Base-by-base conservation (phyloP, 2,888 invertebrate species). In the Lithophane leautieri region DNA sequence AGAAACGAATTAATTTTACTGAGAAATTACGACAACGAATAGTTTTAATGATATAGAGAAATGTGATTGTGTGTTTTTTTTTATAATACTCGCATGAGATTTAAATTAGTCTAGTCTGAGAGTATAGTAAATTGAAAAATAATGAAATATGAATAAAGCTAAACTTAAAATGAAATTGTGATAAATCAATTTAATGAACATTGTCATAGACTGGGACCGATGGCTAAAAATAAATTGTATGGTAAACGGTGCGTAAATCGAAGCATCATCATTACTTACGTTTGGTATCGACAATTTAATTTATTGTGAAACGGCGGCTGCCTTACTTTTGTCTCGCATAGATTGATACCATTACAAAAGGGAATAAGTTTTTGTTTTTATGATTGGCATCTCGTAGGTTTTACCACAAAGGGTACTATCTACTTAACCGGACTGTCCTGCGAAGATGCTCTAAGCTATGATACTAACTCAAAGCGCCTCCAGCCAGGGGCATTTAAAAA, bases 261-360 rank as follows among this genome's bases (percentile, higher is more conserved):
- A 81, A 72, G 65, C 77, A 77, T 76, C 71, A 70, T 78, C 76
- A 76, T 76, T 84, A 82, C 78, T 79, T 82, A 79, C 76, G 75
- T 79, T 66, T 61, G 83, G 73, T 81, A 81, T 85, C 80, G 79
- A 87, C 76, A 78, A 80, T 85, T 85, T 87, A 81, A 87, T 87
- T 88, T 88, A 87, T 83, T 87, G 80, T 81, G 79, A 83, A 84
- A 80, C 65, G 71, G 67, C 44, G 69, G 63, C 71, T 75, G 78
- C 66, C 42, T 78, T 76, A 79, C 88, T 84, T 83, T 89, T 84
- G 86, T 89, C 85, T 90, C 63, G 74, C 71, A 81, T 69, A 79
- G 83, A 85, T 84, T 87, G 90, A 87, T 87, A 83, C 82, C 78
- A 79, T 84, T 87, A 85, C 81, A 82, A 89, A 83, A 78, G 83